Base-by-base conservation (phyloP, 2,888 invertebrate species). In the Alsophila aescularia region DNA sequence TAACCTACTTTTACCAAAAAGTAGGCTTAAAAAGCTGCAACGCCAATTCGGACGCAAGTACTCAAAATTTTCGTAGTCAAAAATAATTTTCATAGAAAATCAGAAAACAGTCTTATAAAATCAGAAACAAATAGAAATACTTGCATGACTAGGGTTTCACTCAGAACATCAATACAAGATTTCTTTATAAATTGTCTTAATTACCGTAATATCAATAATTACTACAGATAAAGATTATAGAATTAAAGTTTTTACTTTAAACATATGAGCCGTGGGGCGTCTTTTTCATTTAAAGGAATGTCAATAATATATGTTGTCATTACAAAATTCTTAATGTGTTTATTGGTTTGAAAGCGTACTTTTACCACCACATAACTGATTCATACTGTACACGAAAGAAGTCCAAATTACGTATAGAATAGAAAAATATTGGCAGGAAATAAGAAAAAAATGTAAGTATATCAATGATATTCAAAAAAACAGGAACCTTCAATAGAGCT, bases 101-200 rank as follows among this genome's bases (percentile, higher is more conserved):
- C 70, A 72, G 52, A 73, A 72, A 79, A 81, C 89, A 89, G 88
- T 89, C 89, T 89, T 85, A 75, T 82, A 74, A 72, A 55, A 75
- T 75, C 63, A 76, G 75, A 81, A 79, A 78, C 66, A 66, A 60
- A 69, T 68, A 69, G 66, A 78, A 79, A 75, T 81, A 83, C 77
- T 79, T 75, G 68, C 76, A 77, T 79, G 83, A 81, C 83, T 83
- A 83, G 84, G 71, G 69, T 66, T 70, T 73, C 81, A 77, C 78
- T 79, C 74, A 71, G 72, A 75, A 68, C 70, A 72, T 72, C 72
- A 62, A 72, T 72, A 72, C 70, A 77, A 74, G 69, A 69, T 72
- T 73, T 71, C 68, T 58, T 59, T 48, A 49, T 29, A 52, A 45
- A 49, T 62, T 64, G 52, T 66, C 70, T 68, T 69, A 70, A 64